These are phyloP conservation scores for Caenorhabditis remanei DNA, from an alignment of 1,140 invertebrate genomes.

Conservation along the genomic window DNA sequence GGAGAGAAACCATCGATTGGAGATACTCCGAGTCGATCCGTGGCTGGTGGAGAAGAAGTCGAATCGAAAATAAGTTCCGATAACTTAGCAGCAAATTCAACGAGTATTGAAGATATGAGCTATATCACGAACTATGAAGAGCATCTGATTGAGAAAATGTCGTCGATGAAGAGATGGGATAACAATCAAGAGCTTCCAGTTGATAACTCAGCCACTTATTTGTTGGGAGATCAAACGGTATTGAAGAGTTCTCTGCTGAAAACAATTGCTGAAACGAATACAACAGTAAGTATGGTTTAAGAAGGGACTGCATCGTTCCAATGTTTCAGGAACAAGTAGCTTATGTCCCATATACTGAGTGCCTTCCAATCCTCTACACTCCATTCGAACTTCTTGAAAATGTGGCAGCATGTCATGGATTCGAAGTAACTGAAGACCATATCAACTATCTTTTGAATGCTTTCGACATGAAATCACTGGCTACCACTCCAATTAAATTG, in stretches of 20 bases:
- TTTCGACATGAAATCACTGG: neutral
- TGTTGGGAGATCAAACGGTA: conserved; percentile 9
- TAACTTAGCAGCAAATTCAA: neutral
- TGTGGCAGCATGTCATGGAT: conserved; percentile 6
- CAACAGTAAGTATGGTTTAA: neutral
- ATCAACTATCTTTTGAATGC: conserved; percentile 23
- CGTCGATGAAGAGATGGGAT: conserved; percentile 32
- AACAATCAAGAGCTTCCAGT: conserved; percentile 20
- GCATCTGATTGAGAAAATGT: conserved; percentile 13
- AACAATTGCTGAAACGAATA: conserved; percentile 28
- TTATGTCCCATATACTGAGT: neutral
- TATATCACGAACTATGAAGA: conserved; percentile 38
- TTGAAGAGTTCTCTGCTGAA: conserved; percentile 22
- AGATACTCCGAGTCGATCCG: neutral
- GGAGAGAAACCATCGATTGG: neutral
- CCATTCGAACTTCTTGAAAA: conserved; percentile 22
- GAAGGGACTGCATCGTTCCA: too few relatives aligned
- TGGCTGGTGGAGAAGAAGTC: neutral
- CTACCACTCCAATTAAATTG: neutral
- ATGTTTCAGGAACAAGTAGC: conserved; percentile 20
- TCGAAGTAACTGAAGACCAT: neutral
- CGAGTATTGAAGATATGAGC: conserved; percentile 26
- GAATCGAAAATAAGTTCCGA: neutral
- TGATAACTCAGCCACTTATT: conserved; percentile 17
- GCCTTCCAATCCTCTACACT: conserved; percentile 8